A percentile compares a stretch with the other conserved stretches of the same genome.
These are phyloP conservation scores for Bembecia ichneumoniformis DNA, from an alignment of 2,888 invertebrate genomes.

Conservation along the genomic window DNA sequence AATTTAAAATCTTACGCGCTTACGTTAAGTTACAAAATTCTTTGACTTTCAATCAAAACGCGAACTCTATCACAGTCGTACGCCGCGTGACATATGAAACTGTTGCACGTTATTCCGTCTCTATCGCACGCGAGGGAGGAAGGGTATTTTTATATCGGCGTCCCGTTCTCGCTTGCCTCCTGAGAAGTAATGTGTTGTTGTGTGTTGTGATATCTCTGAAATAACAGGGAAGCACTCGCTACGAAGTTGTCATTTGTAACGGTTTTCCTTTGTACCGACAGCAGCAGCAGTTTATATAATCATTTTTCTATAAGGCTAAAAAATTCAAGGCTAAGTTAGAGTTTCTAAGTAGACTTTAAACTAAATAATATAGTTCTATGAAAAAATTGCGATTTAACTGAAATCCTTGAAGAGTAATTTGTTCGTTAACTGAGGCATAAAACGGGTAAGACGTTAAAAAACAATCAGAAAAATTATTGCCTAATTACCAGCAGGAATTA, in stretches of 20 bases:
- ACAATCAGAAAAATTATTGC: too few species aligned
- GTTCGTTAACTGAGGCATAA: too few species aligned
- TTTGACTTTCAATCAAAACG: conserved; percentile 2
- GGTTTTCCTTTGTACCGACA: conserved; percentile 50
- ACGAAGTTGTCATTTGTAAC: conserved; percentile 73
- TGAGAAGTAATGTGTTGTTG: conserved; percentile 72
- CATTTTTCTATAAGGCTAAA: too few species aligned
- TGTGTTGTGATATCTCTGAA: conserved; percentile 74
- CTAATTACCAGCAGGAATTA: too few species aligned
- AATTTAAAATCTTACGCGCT: conserved; percentile 19
- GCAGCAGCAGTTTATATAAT: conserved; percentile 19
- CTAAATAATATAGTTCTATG: too few species aligned
- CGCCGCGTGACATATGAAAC: conserved; percentile 44
- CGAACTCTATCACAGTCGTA: conserved; percentile 25
- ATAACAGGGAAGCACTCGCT: conserved; percentile 73
- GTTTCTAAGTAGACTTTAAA: too few species aligned
- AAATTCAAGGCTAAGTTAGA: too few species aligned
- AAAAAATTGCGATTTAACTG: too few species aligned
- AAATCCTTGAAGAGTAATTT: too few species aligned
- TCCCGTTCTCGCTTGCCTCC: conserved; percentile 52
- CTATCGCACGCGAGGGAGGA: conserved; percentile 30
- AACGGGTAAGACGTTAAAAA: too few species aligned
- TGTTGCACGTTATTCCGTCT: conserved; percentile 53
- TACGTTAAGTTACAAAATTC: conserved; percentile 19
- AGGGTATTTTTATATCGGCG: conserved; percentile 47